Conservation (phyloP, 2,888 invertebrate genomes). For the Protonemura montana region DNA sequence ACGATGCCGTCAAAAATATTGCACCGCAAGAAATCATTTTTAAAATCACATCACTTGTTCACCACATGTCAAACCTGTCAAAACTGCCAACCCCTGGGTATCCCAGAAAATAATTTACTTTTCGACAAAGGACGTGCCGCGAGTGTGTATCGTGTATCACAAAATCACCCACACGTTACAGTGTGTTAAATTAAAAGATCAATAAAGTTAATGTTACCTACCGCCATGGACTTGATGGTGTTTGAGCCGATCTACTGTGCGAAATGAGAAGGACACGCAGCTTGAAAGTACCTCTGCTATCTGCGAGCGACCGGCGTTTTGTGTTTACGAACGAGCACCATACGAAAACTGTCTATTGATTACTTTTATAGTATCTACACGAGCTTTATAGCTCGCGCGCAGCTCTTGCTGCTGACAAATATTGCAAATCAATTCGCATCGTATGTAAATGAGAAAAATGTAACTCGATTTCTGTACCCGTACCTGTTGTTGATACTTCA, state of each 20-base stretch:
- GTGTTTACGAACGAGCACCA: background rate
- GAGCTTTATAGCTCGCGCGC: slow-evolving; percentile 1
- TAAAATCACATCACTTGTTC: too few relatives aligned
- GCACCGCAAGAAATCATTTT: too few relatives aligned
- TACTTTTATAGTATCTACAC: background rate
- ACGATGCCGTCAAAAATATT: too few relatives aligned
- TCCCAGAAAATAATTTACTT: too few relatives aligned
- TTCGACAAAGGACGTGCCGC: too few relatives aligned
- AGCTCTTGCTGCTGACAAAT: background rate
- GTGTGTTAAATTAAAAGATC: background rate
- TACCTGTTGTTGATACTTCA: background rate
- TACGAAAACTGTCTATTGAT: background rate
- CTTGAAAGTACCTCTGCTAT: background rate
- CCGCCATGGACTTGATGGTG: background rate
- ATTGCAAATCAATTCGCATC: background rate
- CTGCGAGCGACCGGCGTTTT: background rate
- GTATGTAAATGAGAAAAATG: background rate
- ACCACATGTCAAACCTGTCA: too few relatives aligned
- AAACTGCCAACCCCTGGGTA: too few relatives aligned
- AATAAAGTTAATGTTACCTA: background rate
- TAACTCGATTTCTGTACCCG: background rate
- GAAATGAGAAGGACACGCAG: background rate
- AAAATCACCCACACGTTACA: too few relatives aligned
- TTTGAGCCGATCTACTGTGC: background rate
- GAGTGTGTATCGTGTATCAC: too few relatives aligned